Percentiles rank a stretch among this genome's conserved stretches.
Conservation (phyloP, 1,140 invertebrate species). For the Zaprionus gabonicus region DNA sequence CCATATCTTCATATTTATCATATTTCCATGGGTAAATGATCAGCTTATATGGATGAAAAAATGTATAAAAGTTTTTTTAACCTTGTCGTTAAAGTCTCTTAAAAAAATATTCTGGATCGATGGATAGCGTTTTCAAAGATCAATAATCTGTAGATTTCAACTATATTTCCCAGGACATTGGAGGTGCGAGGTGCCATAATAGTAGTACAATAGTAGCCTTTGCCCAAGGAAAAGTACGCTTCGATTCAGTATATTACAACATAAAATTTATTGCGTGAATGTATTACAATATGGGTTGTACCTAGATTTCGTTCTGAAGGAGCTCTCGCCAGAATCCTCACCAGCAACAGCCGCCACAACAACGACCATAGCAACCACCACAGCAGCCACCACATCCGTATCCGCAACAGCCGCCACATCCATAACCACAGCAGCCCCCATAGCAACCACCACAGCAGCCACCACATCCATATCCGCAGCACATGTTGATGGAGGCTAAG, state of each 20-base stretch:
- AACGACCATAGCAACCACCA: not conserved
- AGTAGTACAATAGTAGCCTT: too few species aligned
- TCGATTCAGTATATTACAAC: not conserved
- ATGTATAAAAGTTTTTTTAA: too few species aligned
- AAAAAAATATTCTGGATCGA: too few species aligned
- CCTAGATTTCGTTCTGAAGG: slow-evolving; percentile 27
- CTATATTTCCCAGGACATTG: too few species aligned
- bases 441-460: not conserved
- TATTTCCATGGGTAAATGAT: too few species aligned
- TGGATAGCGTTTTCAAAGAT: too few species aligned
- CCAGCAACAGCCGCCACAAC: not conserved
- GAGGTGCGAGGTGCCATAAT: too few species aligned
- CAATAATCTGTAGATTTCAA: too few species aligned
- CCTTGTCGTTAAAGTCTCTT: too few species aligned
- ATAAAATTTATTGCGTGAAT: not conserved
- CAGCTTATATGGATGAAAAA: too few species aligned
- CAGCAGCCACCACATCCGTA: slow-evolving; percentile 4
- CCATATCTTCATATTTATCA: too few species aligned
- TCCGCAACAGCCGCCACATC: not conserved
- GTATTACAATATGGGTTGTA: not conserved
- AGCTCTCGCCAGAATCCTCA: not conserved
- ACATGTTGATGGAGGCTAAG: slow-evolving; percentile 5
- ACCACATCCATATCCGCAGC: not conserved
- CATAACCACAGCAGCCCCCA: not conserved
- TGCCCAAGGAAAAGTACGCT: not conserved